These are phyloP conservation scores for Drosophila atripex DNA, from an alignment of 2,888 invertebrate species.

Conservation along the genomic window DNA sequence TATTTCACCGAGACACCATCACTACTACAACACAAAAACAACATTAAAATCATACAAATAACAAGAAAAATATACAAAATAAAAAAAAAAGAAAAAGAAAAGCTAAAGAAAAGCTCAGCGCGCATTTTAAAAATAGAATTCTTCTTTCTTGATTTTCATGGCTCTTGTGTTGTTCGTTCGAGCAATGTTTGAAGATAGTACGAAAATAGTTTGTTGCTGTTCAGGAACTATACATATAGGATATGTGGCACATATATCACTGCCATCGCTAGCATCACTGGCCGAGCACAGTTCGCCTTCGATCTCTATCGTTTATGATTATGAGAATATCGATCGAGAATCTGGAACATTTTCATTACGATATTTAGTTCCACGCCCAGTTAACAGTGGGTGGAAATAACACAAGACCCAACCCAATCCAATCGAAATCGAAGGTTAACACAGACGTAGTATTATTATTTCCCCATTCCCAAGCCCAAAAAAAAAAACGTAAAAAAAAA, in stretches of 20 bases:
- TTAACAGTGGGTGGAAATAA: neutral
- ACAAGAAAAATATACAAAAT: constrained; percentile 16
- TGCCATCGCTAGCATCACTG: neutral
- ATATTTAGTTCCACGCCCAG: neutral
- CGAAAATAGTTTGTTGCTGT: constrained; percentile 65
- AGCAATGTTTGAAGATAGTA: constrained; percentile 78
- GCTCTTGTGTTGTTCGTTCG: constrained; percentile 53
- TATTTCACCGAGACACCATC: constrained; percentile 62
- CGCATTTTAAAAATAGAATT: constrained; percentile 74
- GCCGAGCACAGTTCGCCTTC: neutral
- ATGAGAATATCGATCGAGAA: constrained; percentile 32
- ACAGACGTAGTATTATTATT: neutral
- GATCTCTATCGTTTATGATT: constrained; percentile 34
- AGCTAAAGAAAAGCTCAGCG: constrained; percentile 69
- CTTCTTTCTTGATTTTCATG: constrained; percentile 68
- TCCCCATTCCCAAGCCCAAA: neutral
- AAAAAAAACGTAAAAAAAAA: no score
- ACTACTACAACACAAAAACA: constrained; percentile 30
- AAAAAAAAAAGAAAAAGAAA: constrained; percentile 42
- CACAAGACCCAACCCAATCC: neutral
- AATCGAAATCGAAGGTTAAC: constrained; percentile 50
- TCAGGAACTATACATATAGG: constrained; percentile 45
- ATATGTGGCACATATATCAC: constrained; percentile 12
- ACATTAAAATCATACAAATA: constrained; percentile 20
- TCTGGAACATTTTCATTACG: no score